A percentile compares a stretch with the other conserved stretches of the same genome.
Evolutionary conservation across 2,797 vertebrate species (phyloP).

Genomic region (Strix occidentalis): DNA sequence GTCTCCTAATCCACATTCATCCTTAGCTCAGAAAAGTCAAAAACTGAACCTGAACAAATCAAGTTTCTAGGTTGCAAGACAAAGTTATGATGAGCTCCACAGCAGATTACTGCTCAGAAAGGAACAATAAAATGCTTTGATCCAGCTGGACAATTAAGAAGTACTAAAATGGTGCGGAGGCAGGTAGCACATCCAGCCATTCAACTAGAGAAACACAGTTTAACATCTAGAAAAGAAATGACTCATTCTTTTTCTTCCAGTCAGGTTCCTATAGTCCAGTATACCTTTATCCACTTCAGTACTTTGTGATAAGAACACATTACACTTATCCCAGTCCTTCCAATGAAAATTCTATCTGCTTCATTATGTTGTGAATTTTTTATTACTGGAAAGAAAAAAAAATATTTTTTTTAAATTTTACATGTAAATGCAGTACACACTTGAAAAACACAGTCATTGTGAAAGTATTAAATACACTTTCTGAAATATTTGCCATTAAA

Average conservation of each 20-base stretch:
- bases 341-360: constrained; percentile 78
- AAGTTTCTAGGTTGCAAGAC: background rate
- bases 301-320: constrained; percentile 86
- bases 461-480: background rate
- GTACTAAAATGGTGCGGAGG: background rate
- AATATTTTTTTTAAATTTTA: background rate
- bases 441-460: background rate
- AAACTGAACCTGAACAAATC: background rate
- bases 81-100: background rate
- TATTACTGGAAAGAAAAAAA: constrained; percentile 70
- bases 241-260: background rate
- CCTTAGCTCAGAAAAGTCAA: background rate
- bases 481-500: background rate
- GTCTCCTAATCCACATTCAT: background rate
- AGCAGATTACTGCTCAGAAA: background rate
- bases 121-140: background rate
- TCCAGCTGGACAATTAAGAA: background rate
- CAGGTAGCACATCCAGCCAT: background rate
- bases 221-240: background rate
- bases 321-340: constrained; percentile 88
- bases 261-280: background rate
- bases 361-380: constrained; percentile 68
- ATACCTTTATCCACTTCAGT: constrained; percentile 91
- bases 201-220: background rate
- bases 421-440: background rate